Evolutionary conservation across 2,797 vertebrate species (phyloP), one percentile per base, ranked within the genome.

Genomic region (Lagocephalus sceleratus): DNA sequence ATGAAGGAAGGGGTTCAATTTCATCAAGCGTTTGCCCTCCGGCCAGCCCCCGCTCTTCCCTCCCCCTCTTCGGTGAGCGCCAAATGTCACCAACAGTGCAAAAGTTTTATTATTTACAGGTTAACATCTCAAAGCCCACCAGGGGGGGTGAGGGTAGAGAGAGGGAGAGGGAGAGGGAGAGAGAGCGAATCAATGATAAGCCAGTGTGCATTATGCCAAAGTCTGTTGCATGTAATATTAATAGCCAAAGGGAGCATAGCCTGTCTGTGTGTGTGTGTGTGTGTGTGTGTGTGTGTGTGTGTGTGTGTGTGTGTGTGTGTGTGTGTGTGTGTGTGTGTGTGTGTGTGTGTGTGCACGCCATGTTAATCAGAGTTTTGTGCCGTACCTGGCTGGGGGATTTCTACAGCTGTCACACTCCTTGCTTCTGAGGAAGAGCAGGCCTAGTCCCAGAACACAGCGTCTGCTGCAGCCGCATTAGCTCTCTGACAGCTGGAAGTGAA

Each of bases 141-240:
- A 25, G 72, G 71, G 51, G 49, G 26, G 8, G 19, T 9, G 51
- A 9, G 22, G 25, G 47, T 35, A 20, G 14, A 6, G 44, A 14
- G 21, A 7, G 45, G 41, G 47, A 55, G 23, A 52, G 49, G 60
- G 65, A 53, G 57, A 39, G 48, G 62, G 69, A 50, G 63, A 45
- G 63, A 50, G 72, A 73, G 76, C 50, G 76, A 84, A 82, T 83
- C 78, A 78, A 71, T 81, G 75, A 79, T 79, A 85, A 83, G 80
- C 77, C 72, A 86, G 79, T 77, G 75, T 71, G 71, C 76, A 68
- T 82, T 81, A 82, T 84, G 76, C 78, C 71, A 67, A 73, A 79
- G 75, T 69, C 66, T 87, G 79, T 71, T 35, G 64, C 85, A 85
- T 91, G 88, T 87, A 90, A 87, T 89, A 88, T 89, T 90, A 83